Evolutionary conservation across 2,113 vertebrate genomes (phyloP).

Genomic region (Petromus typicus): DNA sequence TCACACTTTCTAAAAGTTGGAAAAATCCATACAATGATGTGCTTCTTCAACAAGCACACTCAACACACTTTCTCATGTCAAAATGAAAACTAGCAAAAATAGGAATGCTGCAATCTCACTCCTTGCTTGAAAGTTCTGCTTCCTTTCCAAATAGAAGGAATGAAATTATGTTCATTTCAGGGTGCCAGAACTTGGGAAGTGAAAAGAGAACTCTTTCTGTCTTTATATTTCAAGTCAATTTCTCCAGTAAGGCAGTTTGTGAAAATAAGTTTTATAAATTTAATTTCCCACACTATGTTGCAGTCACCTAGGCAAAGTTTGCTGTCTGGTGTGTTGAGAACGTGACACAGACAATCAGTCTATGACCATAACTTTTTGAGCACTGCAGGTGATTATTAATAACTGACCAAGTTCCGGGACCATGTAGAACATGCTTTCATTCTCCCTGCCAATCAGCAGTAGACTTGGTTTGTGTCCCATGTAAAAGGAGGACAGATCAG

Average conservation of each 20-base stretch:
- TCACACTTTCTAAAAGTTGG: not conserved
- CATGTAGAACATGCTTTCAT: not conserved
- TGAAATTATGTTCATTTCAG: constrained; percentile 63
- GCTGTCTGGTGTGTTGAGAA: constrained; percentile 92
- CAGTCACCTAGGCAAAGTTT: constrained; percentile 80
- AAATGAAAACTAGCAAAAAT: constrained; percentile 49
- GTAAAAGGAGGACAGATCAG: not conserved
- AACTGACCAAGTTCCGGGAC: constrained; percentile 6
- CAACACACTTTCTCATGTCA: not conserved
- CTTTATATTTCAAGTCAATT: constrained; percentile 71
- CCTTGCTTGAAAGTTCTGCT: constrained; percentile 71
- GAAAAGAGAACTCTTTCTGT: not conserved
- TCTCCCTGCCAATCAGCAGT: not conserved
- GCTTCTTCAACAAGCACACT: not conserved
- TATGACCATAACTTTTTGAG: constrained; percentile 87
- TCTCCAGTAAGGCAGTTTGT: constrained; percentile 85
- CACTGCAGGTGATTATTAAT: constrained; percentile 73
- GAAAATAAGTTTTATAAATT: constrained; percentile 91
- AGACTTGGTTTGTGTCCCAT: not conserved
- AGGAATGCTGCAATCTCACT: constrained; percentile 53
- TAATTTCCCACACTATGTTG: constrained; percentile 86
- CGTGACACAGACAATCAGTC: constrained; percentile 86
- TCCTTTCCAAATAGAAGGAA: not conserved
- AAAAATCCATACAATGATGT: not conserved
- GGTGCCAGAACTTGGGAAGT: constrained; percentile 71